These are phyloP conservation scores for Dicyrtoma fusca DNA, from an alignment of 2,888 invertebrate species.

Conservation along the genomic window DNA sequence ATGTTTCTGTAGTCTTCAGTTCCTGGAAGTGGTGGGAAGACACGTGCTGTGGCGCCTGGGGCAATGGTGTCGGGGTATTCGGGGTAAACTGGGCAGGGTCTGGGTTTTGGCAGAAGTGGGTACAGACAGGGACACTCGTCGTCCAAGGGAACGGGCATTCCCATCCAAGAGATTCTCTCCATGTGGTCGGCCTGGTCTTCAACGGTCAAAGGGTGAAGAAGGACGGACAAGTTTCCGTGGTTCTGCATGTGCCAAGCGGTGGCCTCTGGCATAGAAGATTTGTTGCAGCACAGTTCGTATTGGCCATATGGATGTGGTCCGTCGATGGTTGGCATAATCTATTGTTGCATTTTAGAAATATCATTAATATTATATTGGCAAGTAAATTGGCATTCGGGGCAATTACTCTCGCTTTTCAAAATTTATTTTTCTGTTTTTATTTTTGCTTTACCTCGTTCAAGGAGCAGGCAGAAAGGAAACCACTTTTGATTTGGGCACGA, in stretches of 20 bases:
- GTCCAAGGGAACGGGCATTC: conserved; percentile 48
- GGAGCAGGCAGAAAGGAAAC: conserved; percentile 3
- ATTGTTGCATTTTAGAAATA: background rate
- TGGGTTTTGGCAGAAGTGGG: conserved; percentile 41
- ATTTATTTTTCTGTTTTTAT: no score
- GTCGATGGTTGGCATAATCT: conserved; percentile 45
- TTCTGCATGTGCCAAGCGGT: conserved; percentile 39
- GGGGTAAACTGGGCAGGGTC: conserved; percentile 45
- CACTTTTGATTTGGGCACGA: background rate
- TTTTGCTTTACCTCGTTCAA: conserved; percentile 39
- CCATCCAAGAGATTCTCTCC: conserved; percentile 44
- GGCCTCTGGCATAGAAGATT: conserved; percentile 39
- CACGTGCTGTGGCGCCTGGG: no score
- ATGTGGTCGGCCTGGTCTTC: conserved; percentile 47
- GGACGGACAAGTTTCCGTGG: no score
- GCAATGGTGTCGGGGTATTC: conserved; percentile 40
- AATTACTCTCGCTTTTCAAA: no score
- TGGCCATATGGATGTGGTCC: conserved; percentile 51
- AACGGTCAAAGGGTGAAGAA: conserved; percentile 50
- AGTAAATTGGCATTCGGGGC: no score
- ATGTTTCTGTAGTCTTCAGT: no score
- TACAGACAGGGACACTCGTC: conserved; percentile 42
- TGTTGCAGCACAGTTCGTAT: conserved; percentile 52
- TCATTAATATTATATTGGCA: no score
- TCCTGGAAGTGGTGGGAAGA: no score